These are phyloP conservation scores for Eristalis pertinax DNA, from an alignment of 2,888 invertebrate genomes.

Conservation along the genomic window DNA sequence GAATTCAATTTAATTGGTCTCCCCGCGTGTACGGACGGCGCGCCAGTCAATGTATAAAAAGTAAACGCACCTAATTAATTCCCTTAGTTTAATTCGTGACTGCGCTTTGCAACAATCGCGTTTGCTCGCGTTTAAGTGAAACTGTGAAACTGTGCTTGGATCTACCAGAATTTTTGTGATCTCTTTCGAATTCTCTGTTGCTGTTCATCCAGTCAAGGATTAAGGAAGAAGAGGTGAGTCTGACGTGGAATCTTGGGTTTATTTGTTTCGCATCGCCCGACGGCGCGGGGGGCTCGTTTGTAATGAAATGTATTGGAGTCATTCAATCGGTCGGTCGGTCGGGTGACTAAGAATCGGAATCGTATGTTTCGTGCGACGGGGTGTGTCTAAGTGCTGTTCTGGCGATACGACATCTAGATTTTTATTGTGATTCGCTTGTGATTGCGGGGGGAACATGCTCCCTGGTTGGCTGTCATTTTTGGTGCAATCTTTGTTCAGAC, in stretches of 20 bases:
- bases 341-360: conserved; percentile 19
- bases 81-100: conserved; percentile 56
- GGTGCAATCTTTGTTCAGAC: background rate
- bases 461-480: background rate
- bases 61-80: conserved; percentile 60
- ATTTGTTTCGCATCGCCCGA: background rate
- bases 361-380: conserved; percentile 15
- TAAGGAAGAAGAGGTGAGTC: background rate
- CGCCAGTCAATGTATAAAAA: conserved; percentile 57
- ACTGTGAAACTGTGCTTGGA: background rate
- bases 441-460: background rate
- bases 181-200: background rate
- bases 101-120: conserved; percentile 53
- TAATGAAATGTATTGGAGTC: conserved; percentile 18
- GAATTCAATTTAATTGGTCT: conserved; percentile 21
- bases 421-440: background rate
- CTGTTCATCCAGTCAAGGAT: background rate
- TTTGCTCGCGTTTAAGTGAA: background rate
- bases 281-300: too few relatives aligned
- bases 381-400: background rate
- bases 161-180: background rate
- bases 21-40: background rate
- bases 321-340: background rate
- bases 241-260: background rate
- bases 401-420: background rate